Conservation (phyloP, 2,113 vertebrate genomes). For the Boleophthalmus pectinirostris region DNA sequence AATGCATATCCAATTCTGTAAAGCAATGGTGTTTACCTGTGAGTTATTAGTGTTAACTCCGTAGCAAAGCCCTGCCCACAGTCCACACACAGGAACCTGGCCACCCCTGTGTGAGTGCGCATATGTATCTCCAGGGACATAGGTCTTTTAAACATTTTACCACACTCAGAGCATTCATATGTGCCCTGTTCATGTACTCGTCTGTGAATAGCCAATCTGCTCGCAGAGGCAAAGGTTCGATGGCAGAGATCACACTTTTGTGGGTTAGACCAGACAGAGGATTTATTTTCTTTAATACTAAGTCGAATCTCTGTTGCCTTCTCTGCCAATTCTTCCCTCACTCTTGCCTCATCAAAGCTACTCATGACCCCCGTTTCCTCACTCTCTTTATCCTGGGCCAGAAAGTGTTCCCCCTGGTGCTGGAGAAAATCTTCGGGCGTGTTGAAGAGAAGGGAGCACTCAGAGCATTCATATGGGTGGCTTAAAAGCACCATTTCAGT, state of each 20-base stretch:
- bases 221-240: conserved; percentile 84
- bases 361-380: conserved; percentile 73
- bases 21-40: conserved; percentile 69
- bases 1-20: neutral
- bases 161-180: conserved; percentile 84
- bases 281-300: conserved; percentile 52
- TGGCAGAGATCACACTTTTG: conserved; percentile 77
- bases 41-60: conserved; percentile 87
- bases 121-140: conserved; percentile 86
- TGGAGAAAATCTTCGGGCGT: conserved; percentile 89
- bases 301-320: conserved; percentile 39
- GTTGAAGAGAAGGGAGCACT: conserved; percentile 85
- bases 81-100: conserved; percentile 88
- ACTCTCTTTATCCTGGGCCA: conserved; percentile 84
- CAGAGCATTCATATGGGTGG: conserved; percentile 88
- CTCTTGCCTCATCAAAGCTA: conserved; percentile 79
- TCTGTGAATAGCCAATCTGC: conserved; percentile 83
- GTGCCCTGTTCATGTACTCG: conserved; percentile 86
- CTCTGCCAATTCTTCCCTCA: conserved; percentile 54
- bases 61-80: conserved; percentile 88
- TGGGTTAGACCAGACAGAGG: conserved; percentile 27
- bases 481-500: conserved; percentile 71
- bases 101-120: conserved; percentile 85
- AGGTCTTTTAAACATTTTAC: conserved; percentile 88
- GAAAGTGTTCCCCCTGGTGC: conserved; percentile 89